Base-by-base conservation (phyloP, 2,888 invertebrate genomes). In the Laothoe populi region DNA sequence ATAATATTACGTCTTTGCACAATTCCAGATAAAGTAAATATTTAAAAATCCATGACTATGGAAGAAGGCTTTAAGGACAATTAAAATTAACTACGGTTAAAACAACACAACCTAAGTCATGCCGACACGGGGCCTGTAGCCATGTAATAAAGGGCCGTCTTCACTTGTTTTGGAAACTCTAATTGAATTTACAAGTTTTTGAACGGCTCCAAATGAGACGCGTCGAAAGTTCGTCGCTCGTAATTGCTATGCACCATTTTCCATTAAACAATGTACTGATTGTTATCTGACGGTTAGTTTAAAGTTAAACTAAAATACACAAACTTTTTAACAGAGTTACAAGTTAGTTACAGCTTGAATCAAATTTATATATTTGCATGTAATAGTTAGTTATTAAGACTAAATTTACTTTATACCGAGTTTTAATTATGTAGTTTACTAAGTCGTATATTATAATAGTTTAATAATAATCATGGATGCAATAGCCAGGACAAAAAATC, bases 231-330 rank as follows among this genome's bases (percentile, higher is more conserved):
- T 74, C 64, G 60, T 58, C 58, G 59, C 62, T 66, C 73, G 70
- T 77, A 80, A 80, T 82, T 79, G 79, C 70, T 71, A 74, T 72
- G 75, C 72, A 75, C 72, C 67, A 70, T 79, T 81, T 80, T 77
- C 74, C 75, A 21, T 60, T 38, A 48, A 48, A 24, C 40, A 45
- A 46, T 48, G 60, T 48, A 13, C 23, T 38, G 40, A 48, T 48
- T 60, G 46, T 48, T 16, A 60, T 60, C 48, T 40, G 60, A 60
- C 48, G 38, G 48, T 60, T 38, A 40, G 23, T 38, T 38, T 24
- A 60, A 16, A 35, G 16, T 46, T n/a, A 35, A 35, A 46, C n/a
- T 11, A 40, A 46, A 35, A 31, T 45, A 45, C 8, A 58, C 24
- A 59, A 26, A 24, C 31, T 44, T 40, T 19, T 10, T 57, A 4